Conservation (phyloP, 92 coral and sea anemone genomes). For the Micromussa lordhowensis region DNA sequence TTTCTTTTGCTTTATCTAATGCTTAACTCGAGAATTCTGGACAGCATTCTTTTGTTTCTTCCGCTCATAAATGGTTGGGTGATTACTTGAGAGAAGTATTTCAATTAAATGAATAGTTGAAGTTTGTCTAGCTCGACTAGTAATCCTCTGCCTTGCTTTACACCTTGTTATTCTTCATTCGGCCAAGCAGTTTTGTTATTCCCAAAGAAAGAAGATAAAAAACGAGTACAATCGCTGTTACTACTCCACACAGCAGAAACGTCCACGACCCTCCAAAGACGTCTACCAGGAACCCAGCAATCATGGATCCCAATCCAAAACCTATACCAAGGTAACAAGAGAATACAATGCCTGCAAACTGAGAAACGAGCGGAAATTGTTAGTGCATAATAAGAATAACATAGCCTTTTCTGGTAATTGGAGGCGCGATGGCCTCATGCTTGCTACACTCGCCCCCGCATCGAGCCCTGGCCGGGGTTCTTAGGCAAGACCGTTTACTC, state of each 20-base stretch:
- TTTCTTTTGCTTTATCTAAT: too few species aligned
- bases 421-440: too few species aligned
- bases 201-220: conserved; percentile 44
- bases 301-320: conserved; percentile 52
- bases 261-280: conserved; percentile 63
- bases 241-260: conserved; percentile 53
- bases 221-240: conserved; percentile 42
- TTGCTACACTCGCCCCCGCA: too few species aligned
- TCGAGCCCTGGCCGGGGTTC: too few species aligned
- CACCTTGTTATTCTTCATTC: background rate
- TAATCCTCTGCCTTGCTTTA: background rate
- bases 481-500: too few species aligned
- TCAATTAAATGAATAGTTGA: too few species aligned
- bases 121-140: background rate
- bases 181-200: conserved; percentile 41
- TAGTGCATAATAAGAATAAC: too few species aligned
- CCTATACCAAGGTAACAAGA: conserved; percentile 58
- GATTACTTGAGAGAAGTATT: too few species aligned
- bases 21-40: too few species aligned
- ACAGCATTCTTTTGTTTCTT: too few species aligned
- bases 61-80: too few species aligned
- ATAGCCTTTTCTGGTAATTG: too few species aligned
- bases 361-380: background rate
- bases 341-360: background rate
- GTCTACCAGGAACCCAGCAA: conserved; percentile 54